Evolutionary conservation across 64 coral and sea anemone species (phyloP).

Genomic region (Montipora cactus): DNA sequence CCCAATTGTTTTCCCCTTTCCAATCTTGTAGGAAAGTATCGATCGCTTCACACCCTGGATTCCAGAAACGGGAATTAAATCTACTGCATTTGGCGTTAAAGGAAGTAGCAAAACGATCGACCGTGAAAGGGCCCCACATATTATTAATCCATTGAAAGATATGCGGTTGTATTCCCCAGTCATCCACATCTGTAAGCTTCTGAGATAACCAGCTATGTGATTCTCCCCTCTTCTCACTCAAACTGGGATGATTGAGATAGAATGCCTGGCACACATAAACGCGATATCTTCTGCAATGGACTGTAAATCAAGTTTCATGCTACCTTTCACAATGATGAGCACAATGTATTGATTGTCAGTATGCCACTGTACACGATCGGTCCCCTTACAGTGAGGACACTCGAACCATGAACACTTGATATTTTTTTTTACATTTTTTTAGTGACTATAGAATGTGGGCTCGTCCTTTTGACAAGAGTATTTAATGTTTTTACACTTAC

Average conservation of each 20-base stretch:
- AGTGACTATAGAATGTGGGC: no score
- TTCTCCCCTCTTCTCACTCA: conserved; percentile 54
- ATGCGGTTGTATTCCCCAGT: conserved; percentile 31
- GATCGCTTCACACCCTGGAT: no score
- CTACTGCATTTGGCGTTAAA: no score
- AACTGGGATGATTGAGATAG: conserved; percentile 9
- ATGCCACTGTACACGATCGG: conserved; percentile 55
- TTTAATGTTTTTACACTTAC: no score
- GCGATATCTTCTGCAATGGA: conserved; percentile 15
- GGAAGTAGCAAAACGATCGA: no score
- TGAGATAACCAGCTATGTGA: conserved; percentile 53
- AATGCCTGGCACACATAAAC: conserved; percentile 26
- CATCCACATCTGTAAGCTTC: conserved; percentile 48
- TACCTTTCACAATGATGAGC: conserved; percentile 20
- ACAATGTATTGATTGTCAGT: conserved; percentile 49
- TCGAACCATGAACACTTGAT: no score
- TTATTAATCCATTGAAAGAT: conserved; percentile 23
- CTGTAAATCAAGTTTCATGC: neutral
- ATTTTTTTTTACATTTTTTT: no score
- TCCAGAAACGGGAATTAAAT: no score
- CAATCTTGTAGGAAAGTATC: no score
- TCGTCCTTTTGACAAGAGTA: no score
- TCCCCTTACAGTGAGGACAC: no score
- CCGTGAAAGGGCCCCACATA: conserved; percentile 36
- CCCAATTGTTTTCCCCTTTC: no score